These are phyloP conservation scores for Castor canadensis DNA, from an alignment of 2,113 vertebrate genomes.

Conservation along the genomic window DNA sequence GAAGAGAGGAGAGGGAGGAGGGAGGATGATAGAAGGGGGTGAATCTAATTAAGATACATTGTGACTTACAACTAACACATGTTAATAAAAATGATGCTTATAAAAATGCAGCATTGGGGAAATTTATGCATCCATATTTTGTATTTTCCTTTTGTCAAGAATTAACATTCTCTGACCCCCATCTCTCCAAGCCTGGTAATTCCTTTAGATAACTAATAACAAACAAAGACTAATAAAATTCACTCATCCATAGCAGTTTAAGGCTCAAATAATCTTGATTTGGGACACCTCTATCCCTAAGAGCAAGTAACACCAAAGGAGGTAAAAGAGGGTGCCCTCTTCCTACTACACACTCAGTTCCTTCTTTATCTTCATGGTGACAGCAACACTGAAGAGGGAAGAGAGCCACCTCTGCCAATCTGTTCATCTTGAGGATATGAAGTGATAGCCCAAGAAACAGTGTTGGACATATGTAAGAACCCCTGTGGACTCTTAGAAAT, in stretches of 20 bases:
- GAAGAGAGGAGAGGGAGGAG: no score
- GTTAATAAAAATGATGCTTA: neutral
- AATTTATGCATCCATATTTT: conserved; percentile 16
- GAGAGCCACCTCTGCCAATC: neutral
- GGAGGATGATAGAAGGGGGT: no score
- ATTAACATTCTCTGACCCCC: neutral
- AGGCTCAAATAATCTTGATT: neutral
- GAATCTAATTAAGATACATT: no score
- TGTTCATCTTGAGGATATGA: neutral
- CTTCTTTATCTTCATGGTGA: neutral
- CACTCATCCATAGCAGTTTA: neutral
- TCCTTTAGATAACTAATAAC: neutral
- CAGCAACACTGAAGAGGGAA: neutral
- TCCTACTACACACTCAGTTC: neutral
- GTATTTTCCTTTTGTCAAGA: neutral
- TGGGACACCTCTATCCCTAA: neutral
- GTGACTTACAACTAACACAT: no score
- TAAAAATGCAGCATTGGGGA: neutral
- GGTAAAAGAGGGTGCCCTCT: neutral
- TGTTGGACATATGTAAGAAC: neutral
- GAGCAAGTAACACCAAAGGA: neutral
- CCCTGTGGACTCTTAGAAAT: neutral
- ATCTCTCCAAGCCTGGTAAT: neutral
- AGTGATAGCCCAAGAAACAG: neutral
- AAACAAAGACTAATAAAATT: conserved; percentile 10